Conservation (phyloP, 2,113 vertebrate species). For the Suncus etruscus region DNA sequence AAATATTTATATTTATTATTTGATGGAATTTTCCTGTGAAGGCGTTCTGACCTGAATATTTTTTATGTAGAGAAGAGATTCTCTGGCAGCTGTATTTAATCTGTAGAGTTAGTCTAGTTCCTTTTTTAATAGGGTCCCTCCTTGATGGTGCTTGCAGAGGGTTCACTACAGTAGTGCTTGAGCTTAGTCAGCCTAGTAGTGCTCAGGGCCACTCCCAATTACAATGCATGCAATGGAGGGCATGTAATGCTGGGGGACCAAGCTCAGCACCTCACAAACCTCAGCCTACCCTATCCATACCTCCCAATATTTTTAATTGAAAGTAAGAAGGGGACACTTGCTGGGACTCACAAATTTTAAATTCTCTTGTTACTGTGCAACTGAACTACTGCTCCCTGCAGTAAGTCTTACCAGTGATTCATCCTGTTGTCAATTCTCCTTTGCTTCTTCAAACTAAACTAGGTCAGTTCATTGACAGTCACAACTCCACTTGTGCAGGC, state of each 20-base stretch:
- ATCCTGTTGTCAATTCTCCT: neutral
- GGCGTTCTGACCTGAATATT: neutral
- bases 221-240: too few species aligned
- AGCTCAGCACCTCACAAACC: too few species aligned
- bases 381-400: neutral
- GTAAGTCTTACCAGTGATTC: neutral
- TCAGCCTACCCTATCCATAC: neutral
- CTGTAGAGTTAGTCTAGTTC: neutral
- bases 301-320: constrained; percentile 12
- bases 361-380: neutral
- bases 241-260: too few species aligned
- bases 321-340: neutral
- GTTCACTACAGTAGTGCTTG: too few species aligned
- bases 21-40: constrained; percentile 7
- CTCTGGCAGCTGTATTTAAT: constrained; percentile 13
- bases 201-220: too few species aligned
- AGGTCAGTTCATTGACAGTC: neutral
- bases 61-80: neutral
- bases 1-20: neutral
- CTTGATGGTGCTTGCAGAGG: too few species aligned
- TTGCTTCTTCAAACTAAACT: constrained; percentile 33
- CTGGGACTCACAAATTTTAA: neutral
- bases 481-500: neutral
- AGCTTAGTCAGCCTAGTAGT: too few species aligned
- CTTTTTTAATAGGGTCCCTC: neutral